Evolutionary conservation across 2,113 vertebrate genomes (phyloP), one percentile per base, ranked within the genome.

Genomic region (Stegostoma tigrinum): DNA sequence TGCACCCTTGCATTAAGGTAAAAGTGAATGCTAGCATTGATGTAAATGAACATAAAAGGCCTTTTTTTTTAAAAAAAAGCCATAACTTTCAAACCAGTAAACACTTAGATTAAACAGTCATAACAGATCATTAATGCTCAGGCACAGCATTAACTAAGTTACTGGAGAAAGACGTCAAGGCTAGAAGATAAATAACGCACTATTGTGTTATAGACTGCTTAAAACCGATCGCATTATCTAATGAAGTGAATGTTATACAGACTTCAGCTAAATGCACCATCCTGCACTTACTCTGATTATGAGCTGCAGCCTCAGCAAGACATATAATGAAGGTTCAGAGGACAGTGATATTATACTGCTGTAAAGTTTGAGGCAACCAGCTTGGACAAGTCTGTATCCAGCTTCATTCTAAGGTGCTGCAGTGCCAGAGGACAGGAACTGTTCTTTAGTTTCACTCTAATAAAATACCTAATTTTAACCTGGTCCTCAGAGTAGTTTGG

Each of bases 51-150:
- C 23, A 24, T 7, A 94, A 66, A 48, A 15, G 66, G 12, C 42
- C 45, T 45, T 70, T 94, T 24, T 45, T 45, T 70, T 93, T 23
- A 55, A 67, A 8, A 24, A 89, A 67, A 94, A 94, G 48, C 27
- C 48, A 64, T 30, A 17, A 68, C 21, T 55, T 30, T 23, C 38
- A 80, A 80, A n/a, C 75, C 34, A n/a, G 42, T 23, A 67, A 38
- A 15, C 66, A 94, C 38, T 93, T 94, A 70, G 93, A 70, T 70
- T 70, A 94, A 45, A 5, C 66, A 94, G 38, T 94, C 91, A 66
- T 42, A 94, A 70, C 93, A 94, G n/a, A 94, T 94, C 66, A 94
- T 23, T 94, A 21, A 68, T 94, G 38, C 70, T 45, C 66, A 94
- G 67, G 48, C 38, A 67, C 64, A 67, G 64, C 93, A 45, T 70